Conservation (phyloP, 2,888 invertebrate genomes). For the Caenorhabditis virilis region DNA sequence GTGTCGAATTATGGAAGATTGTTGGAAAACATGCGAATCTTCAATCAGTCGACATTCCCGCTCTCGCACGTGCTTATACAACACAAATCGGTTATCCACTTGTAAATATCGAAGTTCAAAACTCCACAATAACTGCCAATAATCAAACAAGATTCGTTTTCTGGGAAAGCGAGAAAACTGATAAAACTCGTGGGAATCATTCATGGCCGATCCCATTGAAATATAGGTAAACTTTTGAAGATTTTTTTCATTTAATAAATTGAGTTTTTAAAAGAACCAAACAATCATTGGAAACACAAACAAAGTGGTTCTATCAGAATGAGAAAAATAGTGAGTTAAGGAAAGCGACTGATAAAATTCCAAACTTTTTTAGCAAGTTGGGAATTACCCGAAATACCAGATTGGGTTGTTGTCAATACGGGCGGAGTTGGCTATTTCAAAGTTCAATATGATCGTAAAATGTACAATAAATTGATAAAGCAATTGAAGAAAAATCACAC, state of each 20-base stretch:
- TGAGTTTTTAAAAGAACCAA: not conserved
- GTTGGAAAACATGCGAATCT: constrained; percentile 72
- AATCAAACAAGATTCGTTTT: constrained; percentile 56
- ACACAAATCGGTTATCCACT: constrained; percentile 45
- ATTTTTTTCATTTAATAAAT: not conserved
- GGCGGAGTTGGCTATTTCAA: constrained; percentile 57
- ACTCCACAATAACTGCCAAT: constrained; percentile 22
- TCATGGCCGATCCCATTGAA: constrained; percentile 58
- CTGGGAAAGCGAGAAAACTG: constrained; percentile 20
- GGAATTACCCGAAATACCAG: constrained; percentile 13
- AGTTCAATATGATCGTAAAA: constrained; percentile 48
- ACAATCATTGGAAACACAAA: constrained; percentile 2
- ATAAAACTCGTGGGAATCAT: constrained; percentile 3
- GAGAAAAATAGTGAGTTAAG: constrained; percentile 20
- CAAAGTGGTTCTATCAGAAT: constrained; percentile 45
- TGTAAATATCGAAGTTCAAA: constrained; percentile 15
- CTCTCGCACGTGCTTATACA: constrained; percentile 53
- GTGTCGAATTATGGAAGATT: constrained; percentile 82
- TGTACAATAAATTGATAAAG: constrained; percentile 40
- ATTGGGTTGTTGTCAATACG: constrained; percentile 56
- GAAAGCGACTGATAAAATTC: not conserved
- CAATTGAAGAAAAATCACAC: constrained; percentile 47
- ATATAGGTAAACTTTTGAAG: constrained; percentile 17
- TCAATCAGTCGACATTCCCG: constrained; percentile 41
- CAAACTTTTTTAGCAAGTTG: constrained; percentile 16